A percentile compares a stretch with the other conserved stretches of the same genome.
Evolutionary conservation across 37 sponge, comb jelly and placozoan genomes (phyloP).

Genomic region (Geodia barretti): DNA sequence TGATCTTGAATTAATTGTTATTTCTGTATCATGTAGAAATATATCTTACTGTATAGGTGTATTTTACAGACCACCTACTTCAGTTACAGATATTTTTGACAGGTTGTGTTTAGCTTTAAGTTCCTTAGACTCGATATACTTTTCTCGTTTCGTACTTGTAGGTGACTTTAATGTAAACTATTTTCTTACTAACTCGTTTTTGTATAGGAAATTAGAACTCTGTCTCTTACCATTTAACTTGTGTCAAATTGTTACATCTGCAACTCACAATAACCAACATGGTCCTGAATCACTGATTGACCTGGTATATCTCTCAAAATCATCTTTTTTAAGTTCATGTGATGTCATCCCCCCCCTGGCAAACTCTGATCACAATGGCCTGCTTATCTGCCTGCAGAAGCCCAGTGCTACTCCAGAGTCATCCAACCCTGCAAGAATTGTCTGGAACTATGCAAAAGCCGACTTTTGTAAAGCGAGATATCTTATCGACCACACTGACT

Average conservation of each 20-base stretch:
- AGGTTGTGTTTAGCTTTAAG: constrained; percentile 4
- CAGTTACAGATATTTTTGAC: constrained; percentile 8
- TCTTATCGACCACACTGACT: too few species aligned
- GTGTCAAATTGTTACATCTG: constrained; percentile 3
- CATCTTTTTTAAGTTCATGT: not conserved
- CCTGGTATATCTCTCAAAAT: not conserved
- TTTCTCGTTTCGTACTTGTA: constrained; percentile 5
- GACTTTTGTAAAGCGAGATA: not conserved
- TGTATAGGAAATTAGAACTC: not conserved
- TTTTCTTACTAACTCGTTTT: not conserved
- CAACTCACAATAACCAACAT: not conserved
- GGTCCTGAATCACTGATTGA: not conserved
- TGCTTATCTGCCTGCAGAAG: not conserved
- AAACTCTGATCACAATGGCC: not conserved
- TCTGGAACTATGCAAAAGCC: constrained; percentile 5
- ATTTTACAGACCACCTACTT: constrained; percentile 25
- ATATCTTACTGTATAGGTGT: constrained; percentile 9
- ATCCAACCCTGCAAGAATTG: not conserved
- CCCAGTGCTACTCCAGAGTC: not conserved
- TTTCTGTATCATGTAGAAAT: not conserved
- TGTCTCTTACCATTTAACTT: not conserved
- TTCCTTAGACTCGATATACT: not conserved
- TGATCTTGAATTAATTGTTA: constrained; percentile 3
- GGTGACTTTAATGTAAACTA: not conserved
- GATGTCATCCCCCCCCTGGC: not conserved